Evolutionary conservation across 1,140 invertebrate genomes (phyloP).

Genomic region (Pantala flavescens): DNA sequence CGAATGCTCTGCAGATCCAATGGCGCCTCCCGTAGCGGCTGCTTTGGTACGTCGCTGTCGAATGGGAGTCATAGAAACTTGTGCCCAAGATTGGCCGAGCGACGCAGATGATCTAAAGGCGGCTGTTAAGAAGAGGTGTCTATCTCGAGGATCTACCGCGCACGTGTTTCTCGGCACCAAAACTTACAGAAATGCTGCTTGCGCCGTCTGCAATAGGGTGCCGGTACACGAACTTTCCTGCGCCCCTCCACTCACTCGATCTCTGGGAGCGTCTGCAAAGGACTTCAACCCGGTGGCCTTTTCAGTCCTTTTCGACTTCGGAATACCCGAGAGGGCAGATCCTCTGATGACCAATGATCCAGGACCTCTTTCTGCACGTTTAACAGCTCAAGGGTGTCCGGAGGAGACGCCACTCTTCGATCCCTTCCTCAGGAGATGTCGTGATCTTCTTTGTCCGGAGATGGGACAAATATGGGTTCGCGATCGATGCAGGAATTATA

Average conservation of each 20-base stretch:
- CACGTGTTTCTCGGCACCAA: slow-evolving; percentile 33
- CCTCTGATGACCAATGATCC: not conserved
- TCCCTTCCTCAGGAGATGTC: slow-evolving; percentile 41
- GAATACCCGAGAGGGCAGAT: slow-evolving; percentile 22
- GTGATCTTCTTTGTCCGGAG: slow-evolving; percentile 30
- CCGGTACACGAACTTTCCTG: slow-evolving; percentile 33
- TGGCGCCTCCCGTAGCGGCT: not conserved
- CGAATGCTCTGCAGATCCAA: not conserved
- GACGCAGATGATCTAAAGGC: not conserved
- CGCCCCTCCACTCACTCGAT: slow-evolving; percentile 24
- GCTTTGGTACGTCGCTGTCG: not conserved
- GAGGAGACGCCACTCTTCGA: slow-evolving; percentile 35
- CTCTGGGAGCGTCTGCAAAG: slow-evolving; percentile 22
- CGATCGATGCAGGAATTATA: not conserved
- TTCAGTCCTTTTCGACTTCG: slow-evolving; percentile 42
- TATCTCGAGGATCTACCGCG: slow-evolving; percentile 34
- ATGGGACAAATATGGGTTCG: not conserved
- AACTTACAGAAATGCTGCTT: slow-evolving; percentile 44
- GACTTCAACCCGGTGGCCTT: slow-evolving; percentile 38
- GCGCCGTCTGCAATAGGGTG: slow-evolving; percentile 44
- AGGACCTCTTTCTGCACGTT: not conserved
- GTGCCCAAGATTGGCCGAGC: not conserved
- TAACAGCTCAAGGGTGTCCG: slow-evolving; percentile 20
- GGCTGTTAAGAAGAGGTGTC: not conserved
- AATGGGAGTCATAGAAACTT: not conserved